Evolutionary conservation across 1,140 invertebrate species (phyloP), one percentile per base, ranked within the genome.

Genomic region (Pseudomyrmex dendroicus): DNA sequence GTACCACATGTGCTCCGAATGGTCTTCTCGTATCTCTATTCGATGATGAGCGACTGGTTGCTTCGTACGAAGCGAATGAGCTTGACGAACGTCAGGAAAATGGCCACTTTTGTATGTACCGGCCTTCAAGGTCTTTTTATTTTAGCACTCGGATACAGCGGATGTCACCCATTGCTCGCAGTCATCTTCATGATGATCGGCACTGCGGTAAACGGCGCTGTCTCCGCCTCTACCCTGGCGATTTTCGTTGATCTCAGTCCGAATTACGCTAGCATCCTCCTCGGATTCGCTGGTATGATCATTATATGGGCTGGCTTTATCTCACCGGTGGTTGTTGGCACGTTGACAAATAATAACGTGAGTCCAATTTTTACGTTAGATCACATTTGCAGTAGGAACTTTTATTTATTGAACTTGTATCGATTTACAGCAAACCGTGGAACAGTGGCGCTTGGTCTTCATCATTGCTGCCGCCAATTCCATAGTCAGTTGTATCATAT

Each of bases 371-470:
- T 17, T 1, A 57, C 1, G 62, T 48, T 44, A 20, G 15, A 22
- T n/a, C 15, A 12, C 61, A 57, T 20, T 9, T 15, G 22, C 8
- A n/a, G 15, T 4, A 15, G 22, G 20, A 9, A n/a, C 7, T 2
- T 48, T 20, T 44, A 20, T 20, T 57, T 4, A 9, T 25, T 10
- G 25, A 62, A 72, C 22, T 54, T 17, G 59, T 61, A 80, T 54
- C 5, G 86, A 68, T 88, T 92, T 93, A 0, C 85, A 97, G 96
- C 96, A 96, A 96, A 96, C 96, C 0, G 94, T 96, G 44, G 94
- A 94, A 1, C 96, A 96, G 84, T 97, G 96, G 96, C 95, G 96
- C 84, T 92, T 95, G 82, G 96, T 96, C 0, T 96, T 96, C 84
- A 89, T 96, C 20, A 95, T 97, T 3, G 93, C 95, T 0, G 93